These are phyloP conservation scores for Popillia japonica DNA, from an alignment of 1,140 invertebrate species.

Conservation along the genomic window DNA sequence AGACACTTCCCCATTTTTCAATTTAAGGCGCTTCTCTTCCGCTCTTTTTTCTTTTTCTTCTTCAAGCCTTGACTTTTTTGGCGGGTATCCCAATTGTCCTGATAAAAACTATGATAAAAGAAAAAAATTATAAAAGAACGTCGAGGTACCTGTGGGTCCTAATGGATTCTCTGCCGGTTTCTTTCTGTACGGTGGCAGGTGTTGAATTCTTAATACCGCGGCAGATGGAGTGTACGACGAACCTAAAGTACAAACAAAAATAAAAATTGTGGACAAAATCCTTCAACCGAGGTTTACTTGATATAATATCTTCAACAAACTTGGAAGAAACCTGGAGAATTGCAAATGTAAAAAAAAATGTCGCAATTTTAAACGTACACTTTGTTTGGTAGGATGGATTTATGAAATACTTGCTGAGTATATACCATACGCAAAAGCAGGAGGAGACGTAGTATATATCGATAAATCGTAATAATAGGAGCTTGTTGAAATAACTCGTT, in stretches of 20 bases:
- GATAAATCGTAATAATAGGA: too few species aligned
- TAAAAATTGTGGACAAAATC: not conserved
- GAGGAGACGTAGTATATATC: too few species aligned
- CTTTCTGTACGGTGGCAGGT: constrained; percentile 61
- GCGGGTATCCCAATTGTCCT: constrained; percentile 63
- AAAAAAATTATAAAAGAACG: constrained; percentile 23
- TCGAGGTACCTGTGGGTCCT: constrained; percentile 54
- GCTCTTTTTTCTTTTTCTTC: constrained; percentile 52
- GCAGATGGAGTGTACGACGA: constrained; percentile 65
- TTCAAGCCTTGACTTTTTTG: constrained; percentile 55
- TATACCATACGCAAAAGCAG: too few species aligned
- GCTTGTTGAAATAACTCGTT: too few species aligned
- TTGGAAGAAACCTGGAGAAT: too few species aligned
- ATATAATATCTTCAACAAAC: too few species aligned
- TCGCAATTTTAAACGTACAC: too few species aligned
- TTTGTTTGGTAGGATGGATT: too few species aligned
- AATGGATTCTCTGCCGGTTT: constrained; percentile 50
- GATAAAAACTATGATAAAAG: not conserved
- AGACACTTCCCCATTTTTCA: constrained; percentile 44
- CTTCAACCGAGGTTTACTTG: not conserved
- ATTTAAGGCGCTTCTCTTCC: constrained; percentile 42
- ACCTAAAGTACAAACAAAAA: constrained; percentile 47
- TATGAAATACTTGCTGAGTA: too few species aligned
- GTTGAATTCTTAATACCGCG: constrained; percentile 63
- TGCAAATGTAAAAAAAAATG: too few species aligned